Evolutionary conservation across 1,140 invertebrate genomes (phyloP).

Genomic region (Drosophila murphyi): DNA sequence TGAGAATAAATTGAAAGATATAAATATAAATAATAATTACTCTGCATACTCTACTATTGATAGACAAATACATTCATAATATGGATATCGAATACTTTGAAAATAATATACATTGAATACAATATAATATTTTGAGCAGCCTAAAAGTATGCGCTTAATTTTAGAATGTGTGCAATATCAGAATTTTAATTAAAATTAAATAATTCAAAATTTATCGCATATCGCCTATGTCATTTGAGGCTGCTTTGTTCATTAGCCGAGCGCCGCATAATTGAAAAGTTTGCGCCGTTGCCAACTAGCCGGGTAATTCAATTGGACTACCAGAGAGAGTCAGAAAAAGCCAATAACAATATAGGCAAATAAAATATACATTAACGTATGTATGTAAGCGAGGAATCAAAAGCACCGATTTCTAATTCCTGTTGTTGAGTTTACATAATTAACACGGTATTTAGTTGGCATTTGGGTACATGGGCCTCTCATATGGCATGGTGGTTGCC

Average conservation of each 20-base stretch:
- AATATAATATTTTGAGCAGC: constrained; percentile 3
- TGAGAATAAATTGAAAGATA: too few species aligned
- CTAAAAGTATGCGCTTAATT: constrained; percentile 56
- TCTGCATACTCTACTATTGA: too few species aligned
- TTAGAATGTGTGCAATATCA: constrained; percentile 4
- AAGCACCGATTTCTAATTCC: constrained; percentile 3
- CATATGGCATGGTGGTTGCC: constrained; percentile 1
- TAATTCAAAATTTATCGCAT: constrained; percentile 64
- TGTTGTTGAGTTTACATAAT: constrained; percentile 59
- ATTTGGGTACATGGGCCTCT: constrained; percentile 38
- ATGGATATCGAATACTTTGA: too few species aligned
- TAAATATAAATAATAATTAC: too few species aligned
- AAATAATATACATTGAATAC: background rate
- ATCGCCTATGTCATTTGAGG: constrained; percentile 26
- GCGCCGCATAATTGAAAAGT: constrained; percentile 67
- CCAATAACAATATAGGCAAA: constrained; percentile 58
- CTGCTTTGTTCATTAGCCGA: constrained; percentile 68
- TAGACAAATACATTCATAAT: too few species aligned
- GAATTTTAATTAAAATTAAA: constrained; percentile 76
- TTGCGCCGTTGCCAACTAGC: constrained; percentile 44
- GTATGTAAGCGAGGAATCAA: constrained; percentile 16
- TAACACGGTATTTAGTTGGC: constrained; percentile 69
- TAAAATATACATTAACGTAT: background rate
- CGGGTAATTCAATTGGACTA: constrained; percentile 66
- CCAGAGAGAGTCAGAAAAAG: constrained; percentile 27